Percentiles rank a stretch among this genome's conserved stretches.
Conservation (phyloP, 2,888 invertebrate species). For the Dexiosoma caninum region DNA sequence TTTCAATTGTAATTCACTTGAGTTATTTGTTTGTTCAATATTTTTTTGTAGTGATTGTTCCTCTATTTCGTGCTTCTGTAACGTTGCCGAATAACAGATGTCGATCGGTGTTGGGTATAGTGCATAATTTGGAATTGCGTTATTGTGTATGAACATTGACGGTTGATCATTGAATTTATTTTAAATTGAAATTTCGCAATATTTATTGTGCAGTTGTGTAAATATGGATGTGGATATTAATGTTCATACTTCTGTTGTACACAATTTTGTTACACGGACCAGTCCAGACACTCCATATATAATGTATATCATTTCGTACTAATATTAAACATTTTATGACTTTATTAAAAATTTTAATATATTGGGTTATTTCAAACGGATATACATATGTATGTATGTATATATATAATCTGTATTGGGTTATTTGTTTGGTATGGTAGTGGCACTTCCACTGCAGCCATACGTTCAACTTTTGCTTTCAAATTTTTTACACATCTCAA, state of each 20-base stretch:
- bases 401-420: too few relatives aligned
- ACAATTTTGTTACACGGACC: not conserved
- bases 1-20: slow-evolving; percentile 46
- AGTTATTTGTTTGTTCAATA: not conserved
- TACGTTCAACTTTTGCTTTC: too few relatives aligned
- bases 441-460: too few relatives aligned
- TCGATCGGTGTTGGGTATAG: not conserved
- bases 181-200: slow-evolving; percentile 23
- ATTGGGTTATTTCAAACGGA: too few relatives aligned
- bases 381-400: too few relatives aligned
- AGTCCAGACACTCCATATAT: not conserved
- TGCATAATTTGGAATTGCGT: not conserved
- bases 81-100: slow-evolving; percentile 40
- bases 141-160: not conserved
- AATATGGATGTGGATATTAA: not conserved
- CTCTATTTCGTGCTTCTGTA: not conserved
- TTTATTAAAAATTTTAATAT: too few relatives aligned
- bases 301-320: not conserved
- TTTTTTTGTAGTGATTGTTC: not conserved
- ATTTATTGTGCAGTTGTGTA: not conserved
- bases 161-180: slow-evolving; percentile 38
- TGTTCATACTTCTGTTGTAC: not conserved
- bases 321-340: too few relatives aligned
- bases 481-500: too few relatives aligned
- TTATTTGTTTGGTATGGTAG: too few relatives aligned